phyloP scores from a whole-genome alignment of 2,888 invertebrate genomes.

The Tetrapedia diversipes region DNA sequence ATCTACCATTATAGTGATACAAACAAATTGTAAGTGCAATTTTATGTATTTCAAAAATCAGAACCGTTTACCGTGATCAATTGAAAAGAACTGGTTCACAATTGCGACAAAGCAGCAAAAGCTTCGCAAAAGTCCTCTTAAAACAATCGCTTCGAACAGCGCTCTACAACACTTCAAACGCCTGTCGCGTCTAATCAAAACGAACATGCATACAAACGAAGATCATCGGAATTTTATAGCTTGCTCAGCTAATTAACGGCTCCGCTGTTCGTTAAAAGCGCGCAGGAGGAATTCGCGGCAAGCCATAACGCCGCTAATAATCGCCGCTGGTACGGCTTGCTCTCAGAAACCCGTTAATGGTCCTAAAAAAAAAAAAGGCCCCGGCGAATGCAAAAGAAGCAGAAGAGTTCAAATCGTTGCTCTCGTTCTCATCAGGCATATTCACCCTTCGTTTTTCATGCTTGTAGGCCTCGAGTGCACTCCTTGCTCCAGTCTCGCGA shows the following conservation, averaged over 20 bases:
- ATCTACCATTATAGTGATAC: too few relatives aligned
- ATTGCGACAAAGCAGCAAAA: too few relatives aligned
- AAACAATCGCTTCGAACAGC: too few relatives aligned
- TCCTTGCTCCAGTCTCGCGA: conserved; percentile 57
- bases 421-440: conserved; percentile 52
- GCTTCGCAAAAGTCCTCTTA: too few relatives aligned
- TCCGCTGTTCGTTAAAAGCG: not conserved
- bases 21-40: too few relatives aligned
- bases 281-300: not conserved
- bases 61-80: too few relatives aligned
- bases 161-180: too few relatives aligned
- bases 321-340: conserved; percentile 3
- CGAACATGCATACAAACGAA: not conserved
- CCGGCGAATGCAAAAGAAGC: conserved; percentile 41
- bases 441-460: conserved; percentile 61
- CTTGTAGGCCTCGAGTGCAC: conserved; percentile 52
- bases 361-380: conserved; percentile 3
- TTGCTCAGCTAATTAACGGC: not conserved
- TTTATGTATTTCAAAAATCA: too few relatives aligned
- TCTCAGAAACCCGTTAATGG: conserved; percentile 39
- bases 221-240: not conserved
- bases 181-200: not conserved
- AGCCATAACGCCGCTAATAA: conserved; percentile 27
- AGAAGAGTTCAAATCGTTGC: conserved; percentile 49
- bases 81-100: too few relatives aligned